A percentile compares a stretch with the other conserved stretches of the same genome.
Evolutionary conservation across 2,888 invertebrate species (phyloP).

Genomic region (Tenthredo notha): DNA sequence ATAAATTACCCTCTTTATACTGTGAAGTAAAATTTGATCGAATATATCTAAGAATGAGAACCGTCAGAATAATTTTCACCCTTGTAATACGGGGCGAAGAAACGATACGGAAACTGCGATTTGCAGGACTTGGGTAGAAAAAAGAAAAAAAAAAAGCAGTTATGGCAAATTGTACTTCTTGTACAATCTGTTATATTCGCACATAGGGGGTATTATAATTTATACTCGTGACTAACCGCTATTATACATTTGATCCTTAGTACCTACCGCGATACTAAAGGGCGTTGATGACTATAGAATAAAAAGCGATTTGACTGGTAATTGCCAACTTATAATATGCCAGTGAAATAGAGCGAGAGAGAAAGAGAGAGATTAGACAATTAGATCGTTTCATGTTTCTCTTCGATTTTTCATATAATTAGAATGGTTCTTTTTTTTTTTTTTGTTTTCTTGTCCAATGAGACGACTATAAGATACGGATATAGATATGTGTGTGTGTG

Average conservation of each 20-base stretch:
- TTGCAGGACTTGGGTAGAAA: not conserved
- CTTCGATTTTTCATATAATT: not conserved
- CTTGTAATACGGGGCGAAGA: not conserved
- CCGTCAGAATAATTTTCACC: not conserved
- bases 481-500: no score
- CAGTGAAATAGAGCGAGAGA: not conserved
- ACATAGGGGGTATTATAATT: not conserved
- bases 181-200: not conserved
- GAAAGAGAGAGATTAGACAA: not conserved
- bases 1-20: no score
- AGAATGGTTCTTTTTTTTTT: no score
- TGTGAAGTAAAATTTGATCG: no score
- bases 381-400: not conserved
- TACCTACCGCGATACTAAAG: conserved; percentile 12
- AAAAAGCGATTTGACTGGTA: conserved; percentile 21
- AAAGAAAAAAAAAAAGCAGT: not conserved
- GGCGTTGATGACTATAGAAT: not conserved
- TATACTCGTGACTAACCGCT: not conserved
- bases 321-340: not conserved
- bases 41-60: not conserved
- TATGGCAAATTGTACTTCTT: conserved; percentile 21
- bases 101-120: not conserved
- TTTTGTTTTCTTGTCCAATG: no score
- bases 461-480: no score
- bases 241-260: not conserved